Percentiles rank a stretch among this genome's conserved stretches.
Conservation (phyloP, 1,140 invertebrate genomes). For the Drosophila kikkawai region DNA sequence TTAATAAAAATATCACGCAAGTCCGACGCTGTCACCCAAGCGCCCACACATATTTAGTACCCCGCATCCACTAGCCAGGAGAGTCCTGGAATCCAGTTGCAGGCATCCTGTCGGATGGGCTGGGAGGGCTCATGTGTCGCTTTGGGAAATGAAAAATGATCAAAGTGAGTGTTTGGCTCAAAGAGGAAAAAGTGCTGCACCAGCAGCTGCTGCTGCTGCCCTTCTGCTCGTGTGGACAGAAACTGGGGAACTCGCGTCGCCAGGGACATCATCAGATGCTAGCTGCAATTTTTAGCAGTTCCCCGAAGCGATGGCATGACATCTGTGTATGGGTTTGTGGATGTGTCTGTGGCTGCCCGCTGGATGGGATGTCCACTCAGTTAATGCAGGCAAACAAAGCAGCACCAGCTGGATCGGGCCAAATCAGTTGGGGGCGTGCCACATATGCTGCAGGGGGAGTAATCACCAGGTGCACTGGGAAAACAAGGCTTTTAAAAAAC, state of each 20-base stretch:
- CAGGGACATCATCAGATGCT: constrained; percentile 75
- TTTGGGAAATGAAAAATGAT: constrained; percentile 77
- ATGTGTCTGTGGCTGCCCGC: constrained; percentile 40
- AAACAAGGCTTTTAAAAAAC: neutral
- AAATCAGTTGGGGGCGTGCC: constrained; percentile 28
- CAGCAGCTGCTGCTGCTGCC: constrained; percentile 56
- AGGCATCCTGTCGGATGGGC: constrained; percentile 20
- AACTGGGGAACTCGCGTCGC: constrained; percentile 33
- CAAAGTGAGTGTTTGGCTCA: constrained; percentile 78
- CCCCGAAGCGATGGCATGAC: constrained; percentile 23
- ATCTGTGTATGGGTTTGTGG: constrained; percentile 3
- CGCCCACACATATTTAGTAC: constrained; percentile 19
- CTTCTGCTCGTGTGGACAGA: constrained; percentile 28
- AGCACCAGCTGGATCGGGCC: constrained; percentile 45
- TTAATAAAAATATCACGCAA: constrained; percentile 78
- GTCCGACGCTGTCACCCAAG: constrained; percentile 58
- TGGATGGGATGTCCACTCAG: constrained; percentile 58
- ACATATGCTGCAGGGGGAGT: constrained; percentile 57
- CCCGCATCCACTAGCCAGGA: constrained; percentile 16
- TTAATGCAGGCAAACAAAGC: constrained; percentile 72
- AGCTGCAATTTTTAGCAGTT: constrained; percentile 64
- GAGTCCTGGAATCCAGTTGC: constrained; percentile 31
- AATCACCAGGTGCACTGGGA: constrained; percentile 57
- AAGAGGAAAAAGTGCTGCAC: constrained; percentile 58
- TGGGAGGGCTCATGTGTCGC: constrained; percentile 70